Conservation (phyloP, 2,888 invertebrate genomes). For the Amphipyra berbera region DNA sequence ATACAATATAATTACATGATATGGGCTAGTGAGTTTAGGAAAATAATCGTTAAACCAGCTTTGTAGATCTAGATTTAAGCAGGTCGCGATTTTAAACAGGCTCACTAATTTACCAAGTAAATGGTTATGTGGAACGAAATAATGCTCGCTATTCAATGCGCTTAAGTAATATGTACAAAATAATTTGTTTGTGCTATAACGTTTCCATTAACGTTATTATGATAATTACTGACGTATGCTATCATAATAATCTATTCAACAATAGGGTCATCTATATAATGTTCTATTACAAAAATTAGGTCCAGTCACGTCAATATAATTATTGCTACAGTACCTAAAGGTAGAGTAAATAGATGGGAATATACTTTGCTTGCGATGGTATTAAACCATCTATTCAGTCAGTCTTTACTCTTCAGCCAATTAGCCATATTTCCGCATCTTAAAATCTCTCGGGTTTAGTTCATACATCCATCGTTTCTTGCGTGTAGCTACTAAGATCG, state of each 20-base stretch:
- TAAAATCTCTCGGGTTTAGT: constrained; percentile 28
- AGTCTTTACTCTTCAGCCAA: constrained; percentile 26
- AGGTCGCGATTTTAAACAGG: constrained; percentile 42
- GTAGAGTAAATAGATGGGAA: neutral
- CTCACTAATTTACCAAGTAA: constrained; percentile 29
- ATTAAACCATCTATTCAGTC: constrained; percentile 4
- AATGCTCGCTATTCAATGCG: constrained; percentile 33
- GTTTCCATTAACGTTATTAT: constrained; percentile 31
- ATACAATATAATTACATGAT: constrained; percentile 55
- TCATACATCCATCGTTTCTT: constrained; percentile 9
- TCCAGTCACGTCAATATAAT: constrained; percentile 37
- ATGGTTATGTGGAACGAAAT: constrained; percentile 28
- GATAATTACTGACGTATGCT: constrained; percentile 25
- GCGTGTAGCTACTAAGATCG: constrained; percentile 11
- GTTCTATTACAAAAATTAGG: constrained; percentile 22
- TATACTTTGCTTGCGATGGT: neutral
- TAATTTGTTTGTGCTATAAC: neutral
- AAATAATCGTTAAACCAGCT: constrained; percentile 54
- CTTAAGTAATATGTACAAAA: constrained; percentile 10
- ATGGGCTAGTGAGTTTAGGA: constrained; percentile 45
- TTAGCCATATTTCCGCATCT: constrained; percentile 32
- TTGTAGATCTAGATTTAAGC: constrained; percentile 45
- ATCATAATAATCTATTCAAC: constrained; percentile 22
- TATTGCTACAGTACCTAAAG: constrained; percentile 3
- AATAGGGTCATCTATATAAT: constrained; percentile 4